phyloP scores from a whole-genome alignment of 2,797 vertebrate genomes.

The Cossypha dichroa region DNA sequence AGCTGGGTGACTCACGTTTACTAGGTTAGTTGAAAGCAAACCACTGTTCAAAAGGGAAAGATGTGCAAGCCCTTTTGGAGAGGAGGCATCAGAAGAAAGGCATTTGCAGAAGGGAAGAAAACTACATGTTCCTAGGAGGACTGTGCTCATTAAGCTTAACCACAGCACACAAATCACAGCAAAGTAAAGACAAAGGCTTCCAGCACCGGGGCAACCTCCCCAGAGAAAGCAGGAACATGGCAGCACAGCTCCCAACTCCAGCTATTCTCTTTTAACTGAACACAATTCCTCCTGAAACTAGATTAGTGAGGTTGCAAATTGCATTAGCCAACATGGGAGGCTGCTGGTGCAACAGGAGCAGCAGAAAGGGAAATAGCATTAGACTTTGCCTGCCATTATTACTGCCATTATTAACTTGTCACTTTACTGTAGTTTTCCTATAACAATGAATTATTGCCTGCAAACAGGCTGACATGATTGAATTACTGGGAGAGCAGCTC shows the following conservation, averaged over 20 bases:
- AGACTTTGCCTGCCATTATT: conserved; percentile 70
- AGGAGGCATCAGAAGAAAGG: neutral
- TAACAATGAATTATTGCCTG: conserved; percentile 74
- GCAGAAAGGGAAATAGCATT: conserved; percentile 64
- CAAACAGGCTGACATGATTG: conserved; percentile 70
- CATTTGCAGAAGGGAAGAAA: neutral
- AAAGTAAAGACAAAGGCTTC: conserved; percentile 23
- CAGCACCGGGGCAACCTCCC: neutral
- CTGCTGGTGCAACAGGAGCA: conserved; percentile 60
- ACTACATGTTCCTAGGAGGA: neutral
- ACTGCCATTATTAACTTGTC: conserved; percentile 76
- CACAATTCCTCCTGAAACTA: conserved; percentile 60
- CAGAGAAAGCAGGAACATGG: neutral
- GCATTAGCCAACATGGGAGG: conserved; percentile 62
- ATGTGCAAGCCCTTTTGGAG: neutral
- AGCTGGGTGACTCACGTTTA: neutral
- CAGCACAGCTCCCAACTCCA: neutral
- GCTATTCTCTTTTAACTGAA: conserved; percentile 46
- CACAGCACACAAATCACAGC: neutral
- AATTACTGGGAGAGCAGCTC: conserved; percentile 56
- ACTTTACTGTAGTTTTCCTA: conserved; percentile 68
- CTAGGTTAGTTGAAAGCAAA: neutral
- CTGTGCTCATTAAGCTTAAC: conserved; percentile 6
- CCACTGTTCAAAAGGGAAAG: neutral
- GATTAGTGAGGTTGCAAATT: conserved; percentile 65